Evolutionary conservation across 2,888 invertebrate species (phyloP).

Genomic region (Drosophila tanythrix): DNA sequence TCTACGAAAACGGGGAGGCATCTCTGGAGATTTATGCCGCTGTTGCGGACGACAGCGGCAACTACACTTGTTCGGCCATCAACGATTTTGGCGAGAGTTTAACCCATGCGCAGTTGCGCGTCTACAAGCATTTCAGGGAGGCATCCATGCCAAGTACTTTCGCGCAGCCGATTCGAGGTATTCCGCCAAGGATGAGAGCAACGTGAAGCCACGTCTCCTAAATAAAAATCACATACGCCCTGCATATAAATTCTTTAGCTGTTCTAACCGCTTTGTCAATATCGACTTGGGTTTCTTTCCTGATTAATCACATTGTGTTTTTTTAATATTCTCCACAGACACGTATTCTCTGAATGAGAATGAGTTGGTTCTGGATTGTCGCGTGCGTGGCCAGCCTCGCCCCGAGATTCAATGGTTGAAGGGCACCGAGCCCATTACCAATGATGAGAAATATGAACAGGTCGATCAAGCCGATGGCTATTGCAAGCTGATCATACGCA

Average conservation of each 20-base stretch:
- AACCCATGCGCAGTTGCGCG: constrained; percentile 90
- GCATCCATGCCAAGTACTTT: constrained; percentile 90
- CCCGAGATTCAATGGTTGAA: constrained; percentile 92
- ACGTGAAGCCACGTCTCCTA: constrained; percentile 8
- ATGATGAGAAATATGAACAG: constrained; percentile 87
- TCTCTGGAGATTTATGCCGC: constrained; percentile 90
- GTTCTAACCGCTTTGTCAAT: constrained; percentile 56
- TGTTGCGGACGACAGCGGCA: constrained; percentile 89
- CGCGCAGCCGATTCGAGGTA: constrained; percentile 90
- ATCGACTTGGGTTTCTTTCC: neutral
- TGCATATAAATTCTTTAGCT: constrained; percentile 29
- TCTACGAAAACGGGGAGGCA: constrained; percentile 88
- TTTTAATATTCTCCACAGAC: constrained; percentile 85
- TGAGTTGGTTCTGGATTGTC: constrained; percentile 91
- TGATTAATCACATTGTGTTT: constrained; percentile 6
- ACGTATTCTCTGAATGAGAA: constrained; percentile 90
- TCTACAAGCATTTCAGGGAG: constrained; percentile 90
- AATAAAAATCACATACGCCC: constrained; percentile 14
- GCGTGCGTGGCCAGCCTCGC: constrained; percentile 90
- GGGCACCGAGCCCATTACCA: constrained; percentile 87
- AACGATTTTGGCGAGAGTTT: constrained; percentile 90
- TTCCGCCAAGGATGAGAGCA: constrained; percentile 52
- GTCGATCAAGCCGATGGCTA: constrained; percentile 90
- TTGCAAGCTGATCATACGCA: constrained; percentile 89
- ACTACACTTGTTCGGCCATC: constrained; percentile 91